Evolutionary conservation across 64 coral and sea anemone genomes (phyloP).

Genomic region (Stichodactyla mertensii): DNA sequence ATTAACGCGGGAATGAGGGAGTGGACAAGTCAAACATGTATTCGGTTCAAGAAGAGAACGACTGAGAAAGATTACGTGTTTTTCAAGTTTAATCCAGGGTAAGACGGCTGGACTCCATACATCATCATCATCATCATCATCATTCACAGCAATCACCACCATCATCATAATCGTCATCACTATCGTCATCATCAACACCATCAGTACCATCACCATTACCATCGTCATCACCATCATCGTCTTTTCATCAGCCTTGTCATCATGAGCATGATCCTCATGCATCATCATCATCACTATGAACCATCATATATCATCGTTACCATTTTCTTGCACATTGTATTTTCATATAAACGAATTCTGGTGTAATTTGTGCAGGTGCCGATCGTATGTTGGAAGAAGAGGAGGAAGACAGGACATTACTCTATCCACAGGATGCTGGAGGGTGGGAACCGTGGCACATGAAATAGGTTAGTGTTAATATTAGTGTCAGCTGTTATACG

Average conservation of each 20-base stretch:
- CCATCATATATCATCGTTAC: too few species aligned
- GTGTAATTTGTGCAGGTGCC: conserved; percentile 29
- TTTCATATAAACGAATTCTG: background rate
- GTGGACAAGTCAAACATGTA: conserved; percentile 60
- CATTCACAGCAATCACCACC: too few species aligned
- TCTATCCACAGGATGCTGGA: conserved; percentile 45
- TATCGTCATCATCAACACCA: background rate
- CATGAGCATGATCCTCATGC: too few species aligned
- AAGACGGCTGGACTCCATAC: background rate
- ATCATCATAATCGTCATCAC: too few species aligned
- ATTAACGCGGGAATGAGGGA: conserved; percentile 49
- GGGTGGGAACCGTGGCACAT: conserved; percentile 50
- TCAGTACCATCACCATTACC: too few species aligned
- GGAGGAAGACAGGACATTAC: conserved; percentile 49
- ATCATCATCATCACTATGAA: too few species aligned
- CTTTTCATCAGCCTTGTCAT: too few species aligned
- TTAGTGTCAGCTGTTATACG: too few species aligned
- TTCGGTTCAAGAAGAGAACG: conserved; percentile 61
- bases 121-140: background rate
- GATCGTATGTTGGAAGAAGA: conserved; percentile 61
- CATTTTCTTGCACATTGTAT: background rate
- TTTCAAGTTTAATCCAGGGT: conserved; percentile 61
- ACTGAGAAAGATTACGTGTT: conserved; percentile 57
- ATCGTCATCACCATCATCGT: too few species aligned
- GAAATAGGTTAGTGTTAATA: conserved; percentile 42